Evolutionary conservation across 2,888 invertebrate genomes (phyloP).

Genomic region (Nemurella pictetii): DNA sequence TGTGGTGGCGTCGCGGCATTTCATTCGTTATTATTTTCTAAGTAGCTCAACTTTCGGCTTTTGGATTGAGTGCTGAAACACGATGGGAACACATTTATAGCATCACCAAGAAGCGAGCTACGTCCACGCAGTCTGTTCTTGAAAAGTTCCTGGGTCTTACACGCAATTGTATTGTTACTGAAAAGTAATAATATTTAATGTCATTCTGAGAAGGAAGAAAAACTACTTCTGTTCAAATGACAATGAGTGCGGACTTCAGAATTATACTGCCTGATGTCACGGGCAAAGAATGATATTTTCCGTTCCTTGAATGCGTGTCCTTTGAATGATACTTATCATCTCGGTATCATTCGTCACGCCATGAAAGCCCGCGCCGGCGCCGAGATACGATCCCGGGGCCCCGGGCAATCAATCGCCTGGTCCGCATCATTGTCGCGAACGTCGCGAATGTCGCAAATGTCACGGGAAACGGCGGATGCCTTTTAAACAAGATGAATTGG

Average conservation of each 20-base stretch:
- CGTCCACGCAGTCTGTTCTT: too few relatives aligned
- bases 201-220: neutral
- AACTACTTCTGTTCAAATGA: too few relatives aligned
- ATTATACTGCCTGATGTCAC: neutral
- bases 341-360: neutral
- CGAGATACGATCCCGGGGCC: neutral
- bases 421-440: neutral
- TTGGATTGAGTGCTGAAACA: neutral
- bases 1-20: neutral
- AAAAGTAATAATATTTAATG: neutral
- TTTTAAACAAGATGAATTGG: conserved; percentile 16
- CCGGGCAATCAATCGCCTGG: conserved; percentile 3
- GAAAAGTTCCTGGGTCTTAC: too few relatives aligned
- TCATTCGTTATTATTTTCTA: neutral
- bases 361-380: neutral
- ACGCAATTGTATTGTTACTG: too few relatives aligned
- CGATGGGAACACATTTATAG: too few relatives aligned
- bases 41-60: neutral
- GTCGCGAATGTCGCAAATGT: conserved; percentile 9
- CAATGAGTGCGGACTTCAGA: neutral
- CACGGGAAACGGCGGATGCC: neutral
- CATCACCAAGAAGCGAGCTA: too few relatives aligned
- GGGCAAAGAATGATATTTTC: neutral
- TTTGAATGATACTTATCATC: neutral
- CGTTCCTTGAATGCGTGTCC: neutral